These are phyloP conservation scores for Macrophya annulata DNA, from an alignment of 2,888 invertebrate species.

Conservation along the genomic window DNA sequence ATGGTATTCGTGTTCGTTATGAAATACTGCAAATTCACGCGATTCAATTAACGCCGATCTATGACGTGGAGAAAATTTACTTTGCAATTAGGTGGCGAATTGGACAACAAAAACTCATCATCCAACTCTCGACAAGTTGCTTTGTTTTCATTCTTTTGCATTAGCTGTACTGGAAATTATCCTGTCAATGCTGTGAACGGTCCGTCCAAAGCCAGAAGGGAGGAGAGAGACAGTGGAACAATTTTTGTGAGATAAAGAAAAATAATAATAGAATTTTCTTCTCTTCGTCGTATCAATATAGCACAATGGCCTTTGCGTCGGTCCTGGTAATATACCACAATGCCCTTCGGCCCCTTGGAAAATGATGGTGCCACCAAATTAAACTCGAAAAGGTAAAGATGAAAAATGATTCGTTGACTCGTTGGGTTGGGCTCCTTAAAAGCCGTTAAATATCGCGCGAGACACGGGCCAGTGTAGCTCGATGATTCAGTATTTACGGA, in stretches of 20 bases:
- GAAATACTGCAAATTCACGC: slow-evolving; percentile 46
- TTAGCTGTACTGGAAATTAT: background rate
- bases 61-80: background rate
- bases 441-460: slow-evolving; percentile 73
- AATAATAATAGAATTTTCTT: slow-evolving; percentile 47
- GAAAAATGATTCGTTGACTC: slow-evolving; percentile 69
- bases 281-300: slow-evolving; percentile 45
- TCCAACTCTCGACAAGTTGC: background rate
- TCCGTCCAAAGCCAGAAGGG: background rate
- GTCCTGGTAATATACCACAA: slow-evolving; percentile 17
- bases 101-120: slow-evolving; percentile 29
- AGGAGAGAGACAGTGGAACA: slow-evolving; percentile 1
- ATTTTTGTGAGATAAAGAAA: background rate
- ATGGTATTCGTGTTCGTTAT: slow-evolving; percentile 21
- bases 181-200: background rate
- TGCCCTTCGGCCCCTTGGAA: slow-evolving; percentile 44
- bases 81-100: slow-evolving; percentile 19
- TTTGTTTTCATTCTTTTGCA: slow-evolving; percentile 28
- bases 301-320: slow-evolving; percentile 5
- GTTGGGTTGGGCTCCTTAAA: slow-evolving; percentile 66
- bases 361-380: slow-evolving; percentile 70
- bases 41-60: background rate
- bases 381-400: slow-evolving; percentile 68
- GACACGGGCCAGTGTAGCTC: slow-evolving; percentile 64
- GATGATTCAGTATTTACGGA: slow-evolving; percentile 76